These are phyloP conservation scores for Menidia menidia DNA, from an alignment of 2,797 vertebrate species.

Conservation along the genomic window DNA sequence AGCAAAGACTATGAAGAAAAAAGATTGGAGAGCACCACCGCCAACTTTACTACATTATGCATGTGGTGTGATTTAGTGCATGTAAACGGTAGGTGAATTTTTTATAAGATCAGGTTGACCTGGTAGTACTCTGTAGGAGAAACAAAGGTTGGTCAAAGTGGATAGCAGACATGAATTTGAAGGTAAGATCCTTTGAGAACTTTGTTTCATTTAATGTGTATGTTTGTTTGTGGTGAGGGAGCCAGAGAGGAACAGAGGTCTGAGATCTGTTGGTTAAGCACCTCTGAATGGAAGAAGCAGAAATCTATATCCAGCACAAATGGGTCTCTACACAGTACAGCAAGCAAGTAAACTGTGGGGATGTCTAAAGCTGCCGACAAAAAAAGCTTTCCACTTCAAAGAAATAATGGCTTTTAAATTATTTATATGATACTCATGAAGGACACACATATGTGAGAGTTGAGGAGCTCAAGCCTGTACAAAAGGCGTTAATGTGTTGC, in stretches of 20 bases:
- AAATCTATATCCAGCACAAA: conserved; percentile 29
- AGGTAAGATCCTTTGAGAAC: conserved; percentile 25
- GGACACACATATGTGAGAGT: conserved; percentile 20
- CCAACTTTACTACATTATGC: conserved; percentile 68
- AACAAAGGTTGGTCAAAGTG: conserved; percentile 56
- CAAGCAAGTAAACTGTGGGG: conserved; percentile 47
- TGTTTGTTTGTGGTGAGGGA: conserved; percentile 36
- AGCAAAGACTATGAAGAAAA: conserved; percentile 40
- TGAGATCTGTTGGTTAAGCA: conserved; percentile 41
- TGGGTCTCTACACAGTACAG: conserved; percentile 52
- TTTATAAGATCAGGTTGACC: conserved; percentile 75
- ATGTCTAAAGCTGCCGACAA: conserved; percentile 55
- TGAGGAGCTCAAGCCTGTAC: not conserved
- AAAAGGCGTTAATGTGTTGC: not conserved
- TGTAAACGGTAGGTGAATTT: conserved; percentile 77
- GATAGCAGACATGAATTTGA: conserved; percentile 29
- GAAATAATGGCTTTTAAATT: conserved; percentile 54
- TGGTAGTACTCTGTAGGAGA: conserved; percentile 54
- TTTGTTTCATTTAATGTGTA: conserved; percentile 57
- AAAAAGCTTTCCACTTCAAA: conserved; percentile 57
- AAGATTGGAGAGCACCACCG: conserved; percentile 40
- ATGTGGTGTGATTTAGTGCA: conserved; percentile 75
- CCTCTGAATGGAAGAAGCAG: conserved; percentile 34
- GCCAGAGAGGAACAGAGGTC: conserved; percentile 18
- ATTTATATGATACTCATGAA: conserved; percentile 57